A percentile compares a stretch with the other conserved stretches of the same genome.
These are phyloP conservation scores for Adelognathus sp. DNA, from an alignment of 2,888 invertebrate genomes.

Conservation along the genomic window DNA sequence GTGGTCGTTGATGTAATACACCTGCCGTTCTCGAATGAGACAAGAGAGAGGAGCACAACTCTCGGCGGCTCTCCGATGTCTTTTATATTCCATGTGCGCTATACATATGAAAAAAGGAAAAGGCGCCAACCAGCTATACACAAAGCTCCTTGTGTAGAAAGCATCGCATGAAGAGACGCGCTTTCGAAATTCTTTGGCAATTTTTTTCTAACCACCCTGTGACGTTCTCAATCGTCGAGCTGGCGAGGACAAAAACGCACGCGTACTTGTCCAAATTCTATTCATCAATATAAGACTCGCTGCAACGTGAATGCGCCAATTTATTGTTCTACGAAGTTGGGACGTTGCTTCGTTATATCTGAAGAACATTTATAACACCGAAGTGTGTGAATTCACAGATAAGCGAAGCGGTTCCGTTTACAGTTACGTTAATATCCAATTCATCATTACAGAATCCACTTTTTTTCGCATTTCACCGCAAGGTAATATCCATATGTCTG, in stretches of 20 bases:
- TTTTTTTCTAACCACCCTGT: slow-evolving; percentile 4
- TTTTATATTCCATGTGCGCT: slow-evolving; percentile 44
- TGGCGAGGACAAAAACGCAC: slow-evolving; percentile 22
- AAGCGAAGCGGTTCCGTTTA: slow-evolving; percentile 3
- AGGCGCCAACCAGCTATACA: slow-evolving; percentile 17
- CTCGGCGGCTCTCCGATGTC: slow-evolving; percentile 55
- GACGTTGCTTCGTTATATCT: neutral
- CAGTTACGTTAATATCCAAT: slow-evolving; percentile 34
- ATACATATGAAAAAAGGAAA: no score
- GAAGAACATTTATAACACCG: neutral
- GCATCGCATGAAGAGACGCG: slow-evolving; percentile 9
- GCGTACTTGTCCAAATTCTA: slow-evolving; percentile 5
- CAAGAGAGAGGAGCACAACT: slow-evolving; percentile 50
- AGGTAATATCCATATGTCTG: slow-evolving; percentile 50
- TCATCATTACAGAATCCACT: slow-evolving; percentile 27
- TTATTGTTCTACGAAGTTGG: slow-evolving; percentile 6
- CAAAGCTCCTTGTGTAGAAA: slow-evolving; percentile 2
- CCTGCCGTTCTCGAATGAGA: slow-evolving; percentile 57
- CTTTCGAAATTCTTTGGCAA: slow-evolving; percentile 8
- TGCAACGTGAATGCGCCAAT: slow-evolving; percentile 8
- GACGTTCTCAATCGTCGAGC: slow-evolving; percentile 31
- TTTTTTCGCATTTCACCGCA: slow-evolving; percentile 46
- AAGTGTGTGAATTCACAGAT: slow-evolving; percentile 4
- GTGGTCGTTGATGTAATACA: slow-evolving; percentile 41
- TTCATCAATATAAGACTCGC: slow-evolving; percentile 4